A percentile compares a stretch with the other conserved stretches of the same genome.
These are phyloP conservation scores for Chelonus insularis DNA, from an alignment of 1,140 invertebrate genomes.

Conservation along the genomic window DNA sequence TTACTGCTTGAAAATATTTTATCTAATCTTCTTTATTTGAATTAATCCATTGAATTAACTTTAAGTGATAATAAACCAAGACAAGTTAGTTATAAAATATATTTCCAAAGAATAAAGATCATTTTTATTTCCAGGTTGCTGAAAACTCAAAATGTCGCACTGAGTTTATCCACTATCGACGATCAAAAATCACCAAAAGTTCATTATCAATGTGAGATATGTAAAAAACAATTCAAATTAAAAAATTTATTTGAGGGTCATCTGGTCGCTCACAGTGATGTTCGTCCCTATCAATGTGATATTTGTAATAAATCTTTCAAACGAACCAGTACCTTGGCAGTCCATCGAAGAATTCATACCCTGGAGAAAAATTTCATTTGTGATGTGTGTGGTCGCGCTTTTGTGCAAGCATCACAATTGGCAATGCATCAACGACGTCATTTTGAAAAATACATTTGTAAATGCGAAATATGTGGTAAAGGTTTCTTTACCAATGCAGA, in stretches of 20 bases:
- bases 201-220: slow-evolving; percentile 57
- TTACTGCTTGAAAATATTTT: no score
- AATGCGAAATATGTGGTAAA: slow-evolving; percentile 55
- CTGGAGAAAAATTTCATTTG: slow-evolving; percentile 48
- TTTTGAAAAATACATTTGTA: slow-evolving; percentile 47
- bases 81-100: no score
- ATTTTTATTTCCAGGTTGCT: no score
- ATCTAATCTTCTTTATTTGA: no score
- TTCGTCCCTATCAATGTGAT: slow-evolving; percentile 58
- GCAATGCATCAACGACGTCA: slow-evolving; percentile 52
- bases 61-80: no score
- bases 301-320: slow-evolving; percentile 59
- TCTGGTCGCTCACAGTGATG: slow-evolving; percentile 54
- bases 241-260: slow-evolving; percentile 61
- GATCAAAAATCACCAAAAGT: no score
- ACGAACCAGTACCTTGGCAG: slow-evolving; percentile 52
- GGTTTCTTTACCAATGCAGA: slow-evolving; percentile 56
- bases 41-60: no score
- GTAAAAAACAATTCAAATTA: slow-evolving; percentile 54
- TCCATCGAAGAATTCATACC: slow-evolving; percentile 50
- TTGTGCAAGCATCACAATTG: slow-evolving; percentile 52
- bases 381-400: slow-evolving; percentile 53
- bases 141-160: no score
- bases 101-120: no score
- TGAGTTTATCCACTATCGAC: no score